A percentile compares a stretch with the other conserved stretches of the same genome.
Evolutionary conservation across 2,113 vertebrate species (phyloP).

Genomic region (Apodemus speciosus): DNA sequence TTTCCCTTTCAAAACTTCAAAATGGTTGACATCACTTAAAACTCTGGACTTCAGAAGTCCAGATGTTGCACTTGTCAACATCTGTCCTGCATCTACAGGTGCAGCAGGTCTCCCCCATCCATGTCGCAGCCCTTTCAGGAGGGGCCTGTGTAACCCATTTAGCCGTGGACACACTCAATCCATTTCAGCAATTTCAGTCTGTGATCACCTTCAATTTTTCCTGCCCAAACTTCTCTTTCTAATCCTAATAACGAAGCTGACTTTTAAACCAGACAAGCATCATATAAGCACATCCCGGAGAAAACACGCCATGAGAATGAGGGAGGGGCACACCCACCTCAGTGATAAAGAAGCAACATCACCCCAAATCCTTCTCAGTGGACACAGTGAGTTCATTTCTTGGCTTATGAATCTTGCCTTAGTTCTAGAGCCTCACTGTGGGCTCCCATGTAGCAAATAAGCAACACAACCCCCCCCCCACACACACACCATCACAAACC

Average conservation of each 20-base stretch:
- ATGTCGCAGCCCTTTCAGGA: rapidly evolving
- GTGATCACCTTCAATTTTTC: background rate
- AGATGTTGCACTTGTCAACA: background rate
- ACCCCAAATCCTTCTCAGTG: background rate
- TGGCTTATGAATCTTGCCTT: background rate
- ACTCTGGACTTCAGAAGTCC: background rate
- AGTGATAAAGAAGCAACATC: background rate
- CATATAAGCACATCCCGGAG: background rate
- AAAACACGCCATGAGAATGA: background rate
- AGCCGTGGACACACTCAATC: background rate
- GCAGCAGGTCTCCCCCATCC: rapidly evolving
- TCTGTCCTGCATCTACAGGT: background rate
- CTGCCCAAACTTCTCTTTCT: background rate
- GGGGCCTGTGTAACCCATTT: too few species aligned
- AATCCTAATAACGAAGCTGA: background rate
- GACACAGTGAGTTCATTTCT: background rate
- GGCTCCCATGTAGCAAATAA: background rate
- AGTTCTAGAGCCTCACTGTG: background rate
- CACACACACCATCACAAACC: background rate
- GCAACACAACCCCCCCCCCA: background rate
- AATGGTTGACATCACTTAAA: background rate
- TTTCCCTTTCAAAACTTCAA: background rate
- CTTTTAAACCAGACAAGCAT: background rate
- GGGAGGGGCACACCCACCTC: background rate
- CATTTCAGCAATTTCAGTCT: background rate